These are phyloP conservation scores for Climacteris rufus DNA, from an alignment of 2,113 vertebrate species.

Conservation along the genomic window DNA sequence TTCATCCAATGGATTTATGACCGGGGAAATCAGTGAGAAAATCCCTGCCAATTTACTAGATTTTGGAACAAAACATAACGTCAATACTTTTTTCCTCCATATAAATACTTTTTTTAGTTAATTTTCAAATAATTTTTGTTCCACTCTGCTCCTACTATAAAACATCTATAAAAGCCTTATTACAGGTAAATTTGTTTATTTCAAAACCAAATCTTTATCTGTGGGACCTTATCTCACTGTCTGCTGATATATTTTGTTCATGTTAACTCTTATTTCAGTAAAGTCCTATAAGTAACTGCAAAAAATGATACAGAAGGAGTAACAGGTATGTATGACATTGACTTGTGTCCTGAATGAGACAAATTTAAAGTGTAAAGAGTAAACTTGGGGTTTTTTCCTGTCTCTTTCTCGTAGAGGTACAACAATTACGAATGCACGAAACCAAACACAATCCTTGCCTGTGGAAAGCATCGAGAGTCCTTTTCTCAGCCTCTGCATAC, in stretches of 20 bases:
- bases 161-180: neutral
- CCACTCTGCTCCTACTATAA: neutral
- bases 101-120: neutral
- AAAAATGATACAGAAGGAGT: neutral
- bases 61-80: neutral
- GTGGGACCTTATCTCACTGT: neutral
- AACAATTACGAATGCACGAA: neutral
- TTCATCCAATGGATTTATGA: neutral
- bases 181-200: neutral
- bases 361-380: neutral
- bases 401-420: neutral
- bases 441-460: neutral
- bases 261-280: neutral
- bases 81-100: rapidly evolving
- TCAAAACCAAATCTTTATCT: neutral
- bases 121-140: neutral
- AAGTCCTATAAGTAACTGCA: neutral
- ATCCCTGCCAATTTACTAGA: neutral
- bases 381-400: neutral
- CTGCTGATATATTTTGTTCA: neutral
- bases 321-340: neutral
- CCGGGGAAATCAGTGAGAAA: neutral
- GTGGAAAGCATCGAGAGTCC: neutral
- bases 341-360: neutral
- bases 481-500: neutral